Percentiles rank a stretch among this genome's conserved stretches.
Conservation (phyloP, 2,113 vertebrate genomes). For the Struthidea cinerea region DNA sequence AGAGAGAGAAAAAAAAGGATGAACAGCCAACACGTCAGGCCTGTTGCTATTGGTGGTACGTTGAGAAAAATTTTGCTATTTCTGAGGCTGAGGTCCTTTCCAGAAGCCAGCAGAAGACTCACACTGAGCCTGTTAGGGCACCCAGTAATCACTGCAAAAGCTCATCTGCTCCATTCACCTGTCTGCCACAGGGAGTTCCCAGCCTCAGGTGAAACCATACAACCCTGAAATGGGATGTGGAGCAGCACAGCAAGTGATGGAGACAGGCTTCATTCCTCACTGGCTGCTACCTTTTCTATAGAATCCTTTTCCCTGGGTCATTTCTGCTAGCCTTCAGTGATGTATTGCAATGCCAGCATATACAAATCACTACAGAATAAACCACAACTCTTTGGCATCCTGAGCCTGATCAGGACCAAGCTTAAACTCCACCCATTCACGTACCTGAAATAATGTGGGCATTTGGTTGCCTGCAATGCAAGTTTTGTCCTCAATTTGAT, state of each 20-base stretch:
- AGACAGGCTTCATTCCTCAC: not conserved
- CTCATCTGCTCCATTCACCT: too few relatives aligned
- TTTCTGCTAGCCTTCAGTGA: not conserved
- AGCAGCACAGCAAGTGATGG: rapidly evolving
- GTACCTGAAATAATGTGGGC: not conserved
- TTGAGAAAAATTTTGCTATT: not conserved
- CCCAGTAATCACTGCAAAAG: not conserved
- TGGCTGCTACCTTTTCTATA: not conserved
- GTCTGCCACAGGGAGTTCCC: rapidly evolving
- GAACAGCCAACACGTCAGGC: not conserved
- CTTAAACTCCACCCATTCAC: not conserved
- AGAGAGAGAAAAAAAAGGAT: not conserved
- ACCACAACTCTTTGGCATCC: not conserved
- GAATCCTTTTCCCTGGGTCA: not conserved
- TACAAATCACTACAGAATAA: not conserved
- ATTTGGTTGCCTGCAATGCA: not conserved
- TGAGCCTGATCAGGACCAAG: not conserved
- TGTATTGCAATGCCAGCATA: not conserved
- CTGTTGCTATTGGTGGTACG: not conserved
- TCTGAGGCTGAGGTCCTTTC: not conserved
- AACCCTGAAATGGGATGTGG: not conserved
- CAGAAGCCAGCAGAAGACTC: not conserved
- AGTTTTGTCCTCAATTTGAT: not conserved
- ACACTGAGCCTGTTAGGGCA: not conserved
- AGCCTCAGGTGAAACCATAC: not conserved